These are phyloP conservation scores for Podocnemis expansa DNA, from an alignment of 2,113 vertebrate genomes.

Conservation along the genomic window DNA sequence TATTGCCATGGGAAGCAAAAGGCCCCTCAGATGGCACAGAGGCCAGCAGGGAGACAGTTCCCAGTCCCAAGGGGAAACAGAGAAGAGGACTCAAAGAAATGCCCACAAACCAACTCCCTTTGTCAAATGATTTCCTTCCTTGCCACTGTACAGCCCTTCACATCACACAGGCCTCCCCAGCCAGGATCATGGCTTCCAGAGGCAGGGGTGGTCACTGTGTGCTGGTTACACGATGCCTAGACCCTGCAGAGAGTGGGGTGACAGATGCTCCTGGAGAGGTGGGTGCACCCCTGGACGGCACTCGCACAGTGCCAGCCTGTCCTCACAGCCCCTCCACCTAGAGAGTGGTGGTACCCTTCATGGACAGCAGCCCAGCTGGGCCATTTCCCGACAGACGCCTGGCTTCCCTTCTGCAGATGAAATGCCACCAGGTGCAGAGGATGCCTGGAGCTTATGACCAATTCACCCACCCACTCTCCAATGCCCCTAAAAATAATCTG, in stretches of 20 bases:
- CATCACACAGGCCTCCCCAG: neutral
- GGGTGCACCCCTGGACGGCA: neutral
- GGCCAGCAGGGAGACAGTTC: neutral
- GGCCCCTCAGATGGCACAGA: rapidly evolving
- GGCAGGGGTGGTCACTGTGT: no score
- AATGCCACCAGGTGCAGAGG: neutral
- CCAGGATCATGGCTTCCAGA: neutral
- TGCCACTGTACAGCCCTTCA: neutral
- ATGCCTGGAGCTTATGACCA: neutral
- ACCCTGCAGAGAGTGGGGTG: neutral
- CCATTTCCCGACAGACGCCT: neutral
- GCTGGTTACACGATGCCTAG: neutral
- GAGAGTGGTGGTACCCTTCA: neutral
- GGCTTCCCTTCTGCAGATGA: neutral
- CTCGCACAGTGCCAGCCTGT: neutral
- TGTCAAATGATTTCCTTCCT: neutral
- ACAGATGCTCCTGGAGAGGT: neutral
- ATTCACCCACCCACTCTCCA: neutral
- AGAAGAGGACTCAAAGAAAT: neutral
- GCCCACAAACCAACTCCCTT: neutral
- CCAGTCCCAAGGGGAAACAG: neutral
- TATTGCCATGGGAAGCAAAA: rapidly evolving
- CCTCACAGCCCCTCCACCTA: neutral
- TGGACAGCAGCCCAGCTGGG: neutral
- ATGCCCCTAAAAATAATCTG: neutral